Conservation (phyloP, 2,113 vertebrate genomes). For the Chamaea fasciata region DNA sequence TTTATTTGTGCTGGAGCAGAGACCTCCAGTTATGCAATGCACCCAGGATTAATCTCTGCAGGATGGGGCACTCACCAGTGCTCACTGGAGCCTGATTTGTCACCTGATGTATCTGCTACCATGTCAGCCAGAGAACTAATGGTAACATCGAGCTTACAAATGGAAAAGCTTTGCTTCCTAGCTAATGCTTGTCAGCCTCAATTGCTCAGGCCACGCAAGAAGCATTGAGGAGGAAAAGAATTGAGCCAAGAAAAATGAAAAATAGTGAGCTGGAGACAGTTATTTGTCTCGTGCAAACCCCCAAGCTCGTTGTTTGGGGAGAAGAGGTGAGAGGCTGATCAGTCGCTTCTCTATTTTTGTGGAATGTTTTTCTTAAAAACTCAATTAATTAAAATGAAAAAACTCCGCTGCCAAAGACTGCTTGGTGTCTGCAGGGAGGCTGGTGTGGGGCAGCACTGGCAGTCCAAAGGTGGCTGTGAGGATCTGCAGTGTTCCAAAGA, state of each 20-base stretch:
- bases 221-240: background rate
- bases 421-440: background rate
- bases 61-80: background rate
- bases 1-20: background rate
- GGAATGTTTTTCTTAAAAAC: background rate
- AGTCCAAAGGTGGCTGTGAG: accelerated
- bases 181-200: background rate
- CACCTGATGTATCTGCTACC: background rate
- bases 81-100: background rate
- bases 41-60: background rate
- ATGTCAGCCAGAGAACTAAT: background rate
- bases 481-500: background rate
- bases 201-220: background rate
- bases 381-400: background rate
- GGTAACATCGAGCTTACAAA: background rate
- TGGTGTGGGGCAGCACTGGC: background rate
- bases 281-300: background rate
- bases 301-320: background rate
- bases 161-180: background rate
- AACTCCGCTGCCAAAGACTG: background rate
- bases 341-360: background rate
- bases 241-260: background rate
- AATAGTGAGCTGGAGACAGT: background rate
- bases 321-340: background rate
- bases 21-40: background rate